Evolutionary conservation across 2,797 vertebrate genomes (phyloP).

Genomic region (Paedocypris micromegethes): DNA sequence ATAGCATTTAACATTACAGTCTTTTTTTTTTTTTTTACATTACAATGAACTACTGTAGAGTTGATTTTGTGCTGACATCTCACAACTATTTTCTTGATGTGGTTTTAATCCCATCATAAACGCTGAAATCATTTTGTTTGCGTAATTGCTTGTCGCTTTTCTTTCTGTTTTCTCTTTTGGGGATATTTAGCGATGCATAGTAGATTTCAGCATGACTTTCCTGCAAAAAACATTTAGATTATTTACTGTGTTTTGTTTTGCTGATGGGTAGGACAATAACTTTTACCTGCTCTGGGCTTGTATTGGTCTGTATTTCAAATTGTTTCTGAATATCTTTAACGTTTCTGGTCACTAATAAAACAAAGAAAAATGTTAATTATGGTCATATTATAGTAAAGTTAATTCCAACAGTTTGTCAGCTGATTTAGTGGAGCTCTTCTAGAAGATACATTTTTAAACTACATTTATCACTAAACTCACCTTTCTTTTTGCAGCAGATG

Average conservation of each 20-base stretch:
- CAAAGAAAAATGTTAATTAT: neutral
- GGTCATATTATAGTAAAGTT: too few species aligned
- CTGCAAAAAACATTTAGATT: conserved; percentile 1
- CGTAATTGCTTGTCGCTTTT: neutral
- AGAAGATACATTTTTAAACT: too few species aligned
- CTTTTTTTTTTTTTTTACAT: too few species aligned
- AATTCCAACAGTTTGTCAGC: too few species aligned
- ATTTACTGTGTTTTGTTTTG: neutral
- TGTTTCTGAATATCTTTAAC: neutral
- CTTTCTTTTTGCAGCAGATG: conserved; percentile 30
- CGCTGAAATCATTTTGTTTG: conserved; percentile 13
- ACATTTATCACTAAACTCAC: neutral
- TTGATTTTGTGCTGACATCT: too few species aligned
- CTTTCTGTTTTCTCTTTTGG: conserved; percentile 5
- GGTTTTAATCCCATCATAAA: conserved; percentile 17
- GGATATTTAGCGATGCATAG: conserved; percentile 36
- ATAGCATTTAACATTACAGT: too few species aligned
- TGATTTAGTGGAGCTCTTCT: too few species aligned
- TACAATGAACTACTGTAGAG: too few species aligned
- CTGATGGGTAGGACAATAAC: neutral
- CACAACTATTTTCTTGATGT: neutral
- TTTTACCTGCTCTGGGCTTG: conserved; percentile 21
- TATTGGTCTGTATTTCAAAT: neutral
- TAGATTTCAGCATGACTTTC: conserved; percentile 9
- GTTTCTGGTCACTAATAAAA: neutral